phyloP scores from a whole-genome alignment of 2,113 vertebrate species.

The Limnothrissa miodon region DNA sequence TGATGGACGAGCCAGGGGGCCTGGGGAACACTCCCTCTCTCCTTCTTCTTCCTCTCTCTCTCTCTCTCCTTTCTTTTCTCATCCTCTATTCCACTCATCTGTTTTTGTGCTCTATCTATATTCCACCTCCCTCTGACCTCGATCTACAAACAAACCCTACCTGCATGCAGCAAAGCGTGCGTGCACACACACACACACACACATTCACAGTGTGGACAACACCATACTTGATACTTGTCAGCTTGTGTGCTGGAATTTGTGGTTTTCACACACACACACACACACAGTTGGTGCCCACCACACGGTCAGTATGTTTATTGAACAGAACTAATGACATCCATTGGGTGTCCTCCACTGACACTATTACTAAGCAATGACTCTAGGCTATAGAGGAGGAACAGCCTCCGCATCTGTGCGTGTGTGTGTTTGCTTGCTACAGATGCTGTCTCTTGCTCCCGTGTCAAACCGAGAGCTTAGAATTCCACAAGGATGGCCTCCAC shows the following conservation, averaged over 20 bases:
- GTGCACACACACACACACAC: background rate
- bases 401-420: no score
- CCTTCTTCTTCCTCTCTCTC: background rate
- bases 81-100: background rate
- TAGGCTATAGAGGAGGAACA: background rate
- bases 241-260: no score
- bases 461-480: background rate
- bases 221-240: no score
- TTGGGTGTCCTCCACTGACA: background rate
- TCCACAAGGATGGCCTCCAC: background rate
- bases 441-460: background rate
- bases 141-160: constrained; percentile 6
- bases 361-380: background rate
- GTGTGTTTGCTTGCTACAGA: no score
- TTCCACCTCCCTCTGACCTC: background rate
- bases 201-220: no score
- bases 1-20: constrained; percentile 8
- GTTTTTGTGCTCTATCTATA: constrained; percentile 4
- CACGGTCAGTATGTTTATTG: background rate
- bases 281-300: background rate
- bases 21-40: background rate
- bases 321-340: background rate
- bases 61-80: background rate
- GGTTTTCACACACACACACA: background rate
- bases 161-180: background rate